Evolutionary conservation across 2,888 invertebrate genomes (phyloP).

Genomic region (Graphium colonna): DNA sequence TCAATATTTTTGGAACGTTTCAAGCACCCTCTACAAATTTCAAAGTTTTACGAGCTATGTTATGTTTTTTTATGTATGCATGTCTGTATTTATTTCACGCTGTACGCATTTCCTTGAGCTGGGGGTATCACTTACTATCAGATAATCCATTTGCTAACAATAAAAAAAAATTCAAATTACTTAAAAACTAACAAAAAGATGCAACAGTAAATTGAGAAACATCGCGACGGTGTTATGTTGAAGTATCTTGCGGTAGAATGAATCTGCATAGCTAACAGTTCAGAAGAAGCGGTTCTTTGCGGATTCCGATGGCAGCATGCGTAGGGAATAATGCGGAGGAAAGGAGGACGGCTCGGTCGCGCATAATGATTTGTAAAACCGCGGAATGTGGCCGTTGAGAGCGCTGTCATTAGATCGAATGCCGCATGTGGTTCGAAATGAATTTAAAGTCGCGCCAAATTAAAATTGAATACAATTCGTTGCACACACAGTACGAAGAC

Average conservation of each 20-base stretch:
- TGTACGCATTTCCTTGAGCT: too few species aligned
- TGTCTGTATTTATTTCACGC: too few species aligned
- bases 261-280: conserved; percentile 45
- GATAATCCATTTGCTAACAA: too few species aligned
- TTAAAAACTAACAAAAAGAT: too few species aligned
- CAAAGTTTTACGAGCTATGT: too few species aligned
- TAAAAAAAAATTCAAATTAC: too few species aligned
- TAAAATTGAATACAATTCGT: background rate
- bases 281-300: conserved; percentile 48
- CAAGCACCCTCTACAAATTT: too few species aligned
- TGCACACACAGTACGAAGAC: too few species aligned
- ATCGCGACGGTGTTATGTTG: background rate
- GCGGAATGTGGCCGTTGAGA: conserved; percentile 39
- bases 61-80: too few species aligned
- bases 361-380: conserved; percentile 51
- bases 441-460: conserved; percentile 21
- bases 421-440: conserved; percentile 31
- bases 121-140: too few species aligned
- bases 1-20: too few species aligned
- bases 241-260: conserved; percentile 39
- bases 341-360: conserved; percentile 43
- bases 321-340: conserved; percentile 36
- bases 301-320: conserved; percentile 45
- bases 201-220: too few species aligned
- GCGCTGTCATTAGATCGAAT: conserved; percentile 11